Percentiles rank a stretch among this genome's conserved stretches.
phyloP scores from a whole-genome alignment of 2,113 vertebrate species.

The Erythrocebus patas region DNA sequence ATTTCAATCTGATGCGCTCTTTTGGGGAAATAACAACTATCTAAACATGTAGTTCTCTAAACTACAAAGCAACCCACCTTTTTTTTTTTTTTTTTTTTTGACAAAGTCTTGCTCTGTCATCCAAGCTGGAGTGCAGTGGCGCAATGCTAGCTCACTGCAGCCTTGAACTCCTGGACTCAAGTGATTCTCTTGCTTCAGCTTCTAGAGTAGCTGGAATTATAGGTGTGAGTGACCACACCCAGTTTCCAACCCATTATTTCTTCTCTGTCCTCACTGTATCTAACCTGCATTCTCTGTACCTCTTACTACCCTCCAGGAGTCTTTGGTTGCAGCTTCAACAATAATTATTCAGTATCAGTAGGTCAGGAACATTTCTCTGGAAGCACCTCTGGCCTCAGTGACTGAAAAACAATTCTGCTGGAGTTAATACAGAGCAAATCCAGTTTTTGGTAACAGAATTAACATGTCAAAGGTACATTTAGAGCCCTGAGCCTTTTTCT shows the following conservation, averaged over 20 bases:
- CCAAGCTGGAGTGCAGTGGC: no score
- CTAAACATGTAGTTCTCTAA: not conserved
- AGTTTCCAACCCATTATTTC: not conserved
- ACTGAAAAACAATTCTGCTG: not conserved
- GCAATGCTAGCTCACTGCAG: no score
- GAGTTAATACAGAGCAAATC: not conserved
- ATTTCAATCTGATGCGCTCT: not conserved
- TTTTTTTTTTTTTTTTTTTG: no score
- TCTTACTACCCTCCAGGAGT: not conserved
- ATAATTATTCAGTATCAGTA: not conserved
- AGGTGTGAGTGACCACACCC: no score
- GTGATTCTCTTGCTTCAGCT: no score
- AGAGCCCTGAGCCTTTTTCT: not conserved
- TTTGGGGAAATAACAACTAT: not conserved
- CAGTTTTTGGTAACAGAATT: not conserved
- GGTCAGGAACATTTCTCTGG: not conserved
- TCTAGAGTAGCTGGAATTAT: no score
- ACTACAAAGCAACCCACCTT: not conserved
- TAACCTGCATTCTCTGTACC: not conserved
- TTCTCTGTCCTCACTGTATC: not conserved
- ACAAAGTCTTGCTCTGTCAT: no score
- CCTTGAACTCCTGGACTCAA: no score
- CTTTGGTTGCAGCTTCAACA: not conserved
- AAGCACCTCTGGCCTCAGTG: not conserved
- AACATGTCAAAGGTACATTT: not conserved